Percentiles rank a stretch among this genome's conserved stretches.
phyloP scores from a whole-genome alignment of 2,113 vertebrate genomes.

The Gasterosteus aculeatus region DNA sequence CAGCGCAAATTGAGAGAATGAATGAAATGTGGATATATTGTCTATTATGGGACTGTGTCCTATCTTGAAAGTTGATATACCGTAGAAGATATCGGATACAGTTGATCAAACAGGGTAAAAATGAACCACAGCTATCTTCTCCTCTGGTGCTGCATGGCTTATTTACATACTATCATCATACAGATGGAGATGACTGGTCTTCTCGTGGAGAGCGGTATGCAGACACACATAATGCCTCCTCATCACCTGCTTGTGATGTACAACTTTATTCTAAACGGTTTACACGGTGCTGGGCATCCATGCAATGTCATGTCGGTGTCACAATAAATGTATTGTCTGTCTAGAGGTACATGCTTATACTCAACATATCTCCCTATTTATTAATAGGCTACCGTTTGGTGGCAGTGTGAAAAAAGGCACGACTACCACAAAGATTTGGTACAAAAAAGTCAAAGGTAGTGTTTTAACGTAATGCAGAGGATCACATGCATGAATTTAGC shows the following conservation, averaged over 20 bases:
- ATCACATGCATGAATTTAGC: slow-evolving; percentile 19
- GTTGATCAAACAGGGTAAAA: slow-evolving; percentile 64
- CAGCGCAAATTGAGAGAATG: slow-evolving; percentile 55
- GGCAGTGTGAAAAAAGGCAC: not conserved
- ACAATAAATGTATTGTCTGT: slow-evolving; percentile 10
- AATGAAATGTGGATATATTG: slow-evolving; percentile 52
- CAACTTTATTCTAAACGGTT: slow-evolving; percentile 51
- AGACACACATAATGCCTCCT: slow-evolving; percentile 67
- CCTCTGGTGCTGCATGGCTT: slow-evolving; percentile 46
- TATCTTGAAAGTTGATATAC: slow-evolving; percentile 50
- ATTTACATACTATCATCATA: slow-evolving; percentile 79
- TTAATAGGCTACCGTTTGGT: not conserved
- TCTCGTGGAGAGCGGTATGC: slow-evolving; percentile 64
- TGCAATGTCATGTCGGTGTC: slow-evolving; percentile 42
- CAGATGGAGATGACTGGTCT: slow-evolving; percentile 73
- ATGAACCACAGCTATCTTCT: slow-evolving; percentile 56
- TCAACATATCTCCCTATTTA: not conserved
- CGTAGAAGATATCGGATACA: slow-evolving; percentile 63
- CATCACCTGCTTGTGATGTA: slow-evolving; percentile 70
- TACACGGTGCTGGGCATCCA: slow-evolving; percentile 38
- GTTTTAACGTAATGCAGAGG: not conserved
- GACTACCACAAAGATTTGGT: not conserved
- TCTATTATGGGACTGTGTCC: slow-evolving; percentile 48
- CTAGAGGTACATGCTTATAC: not conserved
- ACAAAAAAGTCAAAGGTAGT: not conserved